phyloP scores from a whole-genome alignment of 2,113 vertebrate species.

The Rhinolophus sinicus region DNA sequence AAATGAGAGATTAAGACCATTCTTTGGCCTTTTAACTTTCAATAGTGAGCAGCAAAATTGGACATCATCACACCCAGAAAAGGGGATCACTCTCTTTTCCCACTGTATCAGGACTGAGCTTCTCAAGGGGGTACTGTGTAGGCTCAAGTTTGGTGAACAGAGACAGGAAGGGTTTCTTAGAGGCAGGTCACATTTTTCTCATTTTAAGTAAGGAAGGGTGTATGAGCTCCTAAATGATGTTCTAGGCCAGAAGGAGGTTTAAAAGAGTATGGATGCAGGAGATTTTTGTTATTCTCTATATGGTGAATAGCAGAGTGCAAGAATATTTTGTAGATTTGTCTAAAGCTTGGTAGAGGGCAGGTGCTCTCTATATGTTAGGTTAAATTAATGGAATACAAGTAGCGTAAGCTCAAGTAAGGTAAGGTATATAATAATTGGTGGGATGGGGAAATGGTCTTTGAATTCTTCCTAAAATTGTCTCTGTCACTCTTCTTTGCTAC shows the following conservation, averaged over 20 bases:
- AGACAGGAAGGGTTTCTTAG: background rate
- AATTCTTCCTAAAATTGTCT: conserved; percentile 81
- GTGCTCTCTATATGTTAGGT: background rate
- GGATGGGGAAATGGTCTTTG: conserved; percentile 64
- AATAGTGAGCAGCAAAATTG: conserved; percentile 14
- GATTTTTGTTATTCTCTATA: background rate
- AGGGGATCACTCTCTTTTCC: background rate
- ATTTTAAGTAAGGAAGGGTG: conserved; percentile 4
- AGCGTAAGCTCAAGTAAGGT: conserved; percentile 15
- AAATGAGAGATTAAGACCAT: background rate
- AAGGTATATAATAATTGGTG: conserved; percentile 27
- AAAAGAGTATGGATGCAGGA: background rate
- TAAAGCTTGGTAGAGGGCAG: conserved; percentile 6
- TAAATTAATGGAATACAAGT: conserved; percentile 43
- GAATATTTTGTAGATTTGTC: conserved; percentile 1
- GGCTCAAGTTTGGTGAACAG: background rate
- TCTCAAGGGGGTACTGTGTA: background rate
- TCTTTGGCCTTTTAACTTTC: conserved; percentile 22
- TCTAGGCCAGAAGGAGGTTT: conserved; percentile 3
- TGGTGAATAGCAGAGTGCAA: background rate
- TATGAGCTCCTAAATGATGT: background rate
- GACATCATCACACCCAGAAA: background rate
- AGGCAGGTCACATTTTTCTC: background rate
- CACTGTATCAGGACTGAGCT: background rate
- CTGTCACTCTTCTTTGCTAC: conserved; percentile 85